Evolutionary conservation across 1,140 invertebrate genomes (phyloP), one percentile per base, ranked within the genome.

Genomic region (Caerostris darwini): DNA sequence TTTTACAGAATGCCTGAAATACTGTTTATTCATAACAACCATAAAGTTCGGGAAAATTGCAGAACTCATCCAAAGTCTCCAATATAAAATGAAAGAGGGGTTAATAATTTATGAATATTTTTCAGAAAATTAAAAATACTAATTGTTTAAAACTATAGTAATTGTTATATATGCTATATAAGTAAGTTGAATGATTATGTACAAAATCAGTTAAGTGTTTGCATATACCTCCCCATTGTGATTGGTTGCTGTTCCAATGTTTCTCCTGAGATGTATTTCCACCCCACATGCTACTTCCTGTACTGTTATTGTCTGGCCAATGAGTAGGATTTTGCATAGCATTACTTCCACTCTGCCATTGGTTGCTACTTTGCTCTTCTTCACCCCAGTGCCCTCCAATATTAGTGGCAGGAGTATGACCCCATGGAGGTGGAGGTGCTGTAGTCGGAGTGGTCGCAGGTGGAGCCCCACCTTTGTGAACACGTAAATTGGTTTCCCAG

Each of bases 341-440:
- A 34, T 97, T 97, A 95, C 95, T 56, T 96, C 96, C 96, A 56
- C 96, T 96, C 96, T 96, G 96, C 96, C 96, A 81, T 96, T 96
- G 94, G 96, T 96, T 64, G 64, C 97, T 14, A 54, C 58, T 8
- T 34, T 34, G 53, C 95, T 99, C 98, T 95, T 99, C 98, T 96
- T 99, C 98, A 61, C 98, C 98, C 98, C 98, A 99, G 3, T 98
- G 99, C 10, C 98, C 98, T 61, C 98, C 98, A 94, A 98, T 98
- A 95, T 99, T 98, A 1, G 98, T 98, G 1, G 98, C 97, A 0
- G 98, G 98, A 3, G 98, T 99, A 95, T 99, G 98, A 59, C 98
- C 98, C 98, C 98, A 99, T 2, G 98, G 98, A 50, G 95, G 95
- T n/a, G 77, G 53, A 17, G 86, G 58, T 17, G 86, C 34, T 3